These are phyloP conservation scores for Danio choprae DNA, from an alignment of 2,797 vertebrate species.

Conservation along the genomic window DNA sequence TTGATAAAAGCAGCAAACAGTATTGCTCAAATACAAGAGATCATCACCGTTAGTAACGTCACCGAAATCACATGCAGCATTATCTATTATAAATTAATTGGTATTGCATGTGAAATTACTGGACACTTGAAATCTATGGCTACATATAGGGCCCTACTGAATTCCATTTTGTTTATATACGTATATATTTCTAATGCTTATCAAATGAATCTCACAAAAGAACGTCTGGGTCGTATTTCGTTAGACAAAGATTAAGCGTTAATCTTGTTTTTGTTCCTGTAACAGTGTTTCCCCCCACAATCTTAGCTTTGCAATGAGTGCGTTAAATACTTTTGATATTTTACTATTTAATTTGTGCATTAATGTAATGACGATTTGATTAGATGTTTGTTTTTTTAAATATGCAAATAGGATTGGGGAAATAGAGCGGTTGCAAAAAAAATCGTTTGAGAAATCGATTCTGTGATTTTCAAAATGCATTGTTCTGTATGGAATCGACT, in stretches of 20 bases:
- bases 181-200: neutral
- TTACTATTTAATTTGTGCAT: neutral
- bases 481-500: too few species aligned
- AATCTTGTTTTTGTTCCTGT: neutral
- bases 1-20: conserved; percentile 10
- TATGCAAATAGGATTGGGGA: too few species aligned
- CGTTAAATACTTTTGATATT: neutral
- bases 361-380: neutral
- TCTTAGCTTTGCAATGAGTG: neutral
- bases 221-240: neutral
- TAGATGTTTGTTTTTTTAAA: too few species aligned
- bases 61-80: neutral
- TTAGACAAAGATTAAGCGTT: neutral
- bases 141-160: neutral
- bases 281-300: neutral
- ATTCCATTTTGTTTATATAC: neutral
- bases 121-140: neutral
- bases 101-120: conserved; percentile 25
- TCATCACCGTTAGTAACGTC: neutral
- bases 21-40: conserved; percentile 24
- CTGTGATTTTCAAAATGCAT: too few species aligned
- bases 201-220: neutral
- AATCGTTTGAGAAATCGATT: too few species aligned
- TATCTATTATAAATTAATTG: neutral
- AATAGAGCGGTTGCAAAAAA: too few species aligned